phyloP scores from a whole-genome alignment of 2,113 vertebrate genomes.

The Caranx ignobilis region DNA sequence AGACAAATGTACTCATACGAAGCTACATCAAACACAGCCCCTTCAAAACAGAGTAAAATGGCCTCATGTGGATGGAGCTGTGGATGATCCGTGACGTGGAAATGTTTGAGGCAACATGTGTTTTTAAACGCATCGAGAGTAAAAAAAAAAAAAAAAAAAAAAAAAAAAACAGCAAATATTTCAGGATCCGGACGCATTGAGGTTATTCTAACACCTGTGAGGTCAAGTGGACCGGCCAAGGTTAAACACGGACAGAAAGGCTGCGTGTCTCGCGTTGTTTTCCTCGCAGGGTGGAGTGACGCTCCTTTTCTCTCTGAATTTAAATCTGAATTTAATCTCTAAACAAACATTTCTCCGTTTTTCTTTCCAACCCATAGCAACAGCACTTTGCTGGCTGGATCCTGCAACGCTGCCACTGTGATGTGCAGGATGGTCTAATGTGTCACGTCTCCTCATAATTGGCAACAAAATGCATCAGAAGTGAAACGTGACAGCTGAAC shows the following conservation, averaged over 20 bases:
- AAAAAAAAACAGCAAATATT: not conserved
- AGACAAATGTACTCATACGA: not conserved
- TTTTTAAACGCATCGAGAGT: not conserved
- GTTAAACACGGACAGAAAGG: conserved; percentile 32
- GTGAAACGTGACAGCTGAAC: conserved; percentile 29
- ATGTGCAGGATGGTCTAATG: conserved; percentile 19
- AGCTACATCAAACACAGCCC: not conserved
- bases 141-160: no score
- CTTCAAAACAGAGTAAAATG: not conserved
- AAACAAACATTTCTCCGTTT: not conserved
- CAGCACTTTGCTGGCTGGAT: not conserved
- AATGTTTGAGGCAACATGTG: conserved; percentile 5
- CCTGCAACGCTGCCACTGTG: not conserved
- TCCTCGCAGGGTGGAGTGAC: not conserved
- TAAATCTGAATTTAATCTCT: not conserved
- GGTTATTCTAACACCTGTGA: conserved; percentile 13
- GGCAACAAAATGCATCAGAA: conserved; percentile 49
- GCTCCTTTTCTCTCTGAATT: not conserved
- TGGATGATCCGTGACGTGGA: not conserved
- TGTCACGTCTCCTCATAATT: conserved; percentile 21
- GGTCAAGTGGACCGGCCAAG: conserved; percentile 46
- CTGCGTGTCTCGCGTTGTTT: not conserved
- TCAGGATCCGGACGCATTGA: not conserved
- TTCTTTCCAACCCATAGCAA: not conserved
- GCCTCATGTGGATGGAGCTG: not conserved